phyloP scores from a whole-genome alignment of 1,140 invertebrate genomes.

The Drosophila sp. region DNA sequence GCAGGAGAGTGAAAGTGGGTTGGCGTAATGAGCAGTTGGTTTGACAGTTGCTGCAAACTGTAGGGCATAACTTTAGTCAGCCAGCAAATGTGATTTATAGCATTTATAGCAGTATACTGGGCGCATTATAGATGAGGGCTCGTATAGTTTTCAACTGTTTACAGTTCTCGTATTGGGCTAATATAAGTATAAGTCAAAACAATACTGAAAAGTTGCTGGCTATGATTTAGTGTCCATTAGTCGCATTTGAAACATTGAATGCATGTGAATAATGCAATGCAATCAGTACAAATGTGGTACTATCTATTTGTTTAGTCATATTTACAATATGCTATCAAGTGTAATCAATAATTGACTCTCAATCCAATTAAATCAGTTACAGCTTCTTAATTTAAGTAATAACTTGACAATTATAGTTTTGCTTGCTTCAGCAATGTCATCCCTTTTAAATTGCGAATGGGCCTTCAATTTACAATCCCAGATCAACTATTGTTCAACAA shows the following conservation, averaged over 20 bases:
- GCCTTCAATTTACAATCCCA: constrained; percentile 3
- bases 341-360: constrained; percentile 6
- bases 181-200: constrained; percentile 50
- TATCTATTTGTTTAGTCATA: constrained; percentile 10
- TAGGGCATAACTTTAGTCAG: constrained; percentile 69
- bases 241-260: constrained; percentile 34
- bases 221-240: constrained; percentile 41
- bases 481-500: constrained; percentile 26
- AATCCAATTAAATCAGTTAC: constrained; percentile 9
- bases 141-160: constrained; percentile 53
- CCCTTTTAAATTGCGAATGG: neutral
- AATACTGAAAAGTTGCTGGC: constrained; percentile 38
- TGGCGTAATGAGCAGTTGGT: constrained; percentile 74
- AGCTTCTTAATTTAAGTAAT: constrained; percentile 6
- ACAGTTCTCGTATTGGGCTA: constrained; percentile 36
- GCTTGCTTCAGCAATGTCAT: neutral
- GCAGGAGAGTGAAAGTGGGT: constrained; percentile 25
- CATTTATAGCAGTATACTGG: constrained; percentile 39
- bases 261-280: constrained; percentile 24
- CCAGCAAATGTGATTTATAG: constrained; percentile 68
- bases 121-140: constrained; percentile 58
- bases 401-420: neutral
- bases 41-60: constrained; percentile 74
- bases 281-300: neutral
- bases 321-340: constrained; percentile 14